Evolutionary conservation across 2,888 invertebrate species (phyloP), one percentile per base, ranked within the genome.

Genomic region (Hyalella azteca): DNA sequence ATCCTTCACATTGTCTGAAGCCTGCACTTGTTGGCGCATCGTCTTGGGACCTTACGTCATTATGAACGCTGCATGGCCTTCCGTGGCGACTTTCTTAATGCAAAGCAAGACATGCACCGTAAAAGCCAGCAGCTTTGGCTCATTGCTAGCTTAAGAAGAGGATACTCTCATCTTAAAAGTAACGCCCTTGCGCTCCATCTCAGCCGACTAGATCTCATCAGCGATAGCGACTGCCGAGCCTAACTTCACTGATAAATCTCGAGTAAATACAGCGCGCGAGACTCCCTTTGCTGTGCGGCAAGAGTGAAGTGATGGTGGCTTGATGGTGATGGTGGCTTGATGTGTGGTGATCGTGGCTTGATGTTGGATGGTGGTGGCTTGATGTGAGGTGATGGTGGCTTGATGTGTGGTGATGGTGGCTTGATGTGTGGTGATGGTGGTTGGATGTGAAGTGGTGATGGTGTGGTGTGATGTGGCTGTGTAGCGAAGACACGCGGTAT

Each of bases 61-160:
- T n/a, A n/a, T n/a, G n/a, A n/a, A n/a, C n/a, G 9, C 26, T 5
- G 22, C 15, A 9, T 9, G 54, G 54, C 22, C 49, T 49, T 49
- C 22, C 19, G 26, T 22, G 54, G 26, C 26, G 26, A 22, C 26
- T 26, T 22, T 22, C 54, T 5, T 54, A 54, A 54, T 54, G 54
- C 54, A 54, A 22, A 54, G 26, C 26, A 54, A 54, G 54, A 54
- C 54, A 54, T 29, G 54, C 54, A 22, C 22, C 54, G 26, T 22
- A 26, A 5, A 54, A 29, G 54, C n/a, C n/a, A n/a, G n/a, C 22
- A 54, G 54, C 54, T 54, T 54, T 54, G 29, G 54, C 54, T 54
- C 54, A 54, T 54, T 9, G 54, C 54, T 54, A 22, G 54, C 54
- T 54, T 54, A 54, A 54, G 54, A 54, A 54, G 54, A 54, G 54